Conservation (phyloP, 2,888 invertebrate genomes). For the Coenonympha glycerion region DNA sequence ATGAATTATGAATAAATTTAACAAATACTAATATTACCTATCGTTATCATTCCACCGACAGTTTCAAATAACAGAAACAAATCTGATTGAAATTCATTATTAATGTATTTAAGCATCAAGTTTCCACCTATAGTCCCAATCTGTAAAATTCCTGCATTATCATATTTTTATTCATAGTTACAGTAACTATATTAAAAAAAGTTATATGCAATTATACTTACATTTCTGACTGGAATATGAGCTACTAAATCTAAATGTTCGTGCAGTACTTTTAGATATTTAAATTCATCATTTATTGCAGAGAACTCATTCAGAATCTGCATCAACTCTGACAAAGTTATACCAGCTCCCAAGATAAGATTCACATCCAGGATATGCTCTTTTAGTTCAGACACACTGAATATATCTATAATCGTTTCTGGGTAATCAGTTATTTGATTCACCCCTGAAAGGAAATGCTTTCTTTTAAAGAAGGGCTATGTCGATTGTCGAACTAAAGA, state of each 20-base stretch:
- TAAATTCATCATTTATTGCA: slow-evolving; percentile 65
- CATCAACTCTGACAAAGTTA: slow-evolving; percentile 60
- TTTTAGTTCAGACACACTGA: slow-evolving; percentile 53
- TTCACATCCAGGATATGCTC: slow-evolving; percentile 51
- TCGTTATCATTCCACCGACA: slow-evolving; percentile 55
- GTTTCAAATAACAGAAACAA: slow-evolving; percentile 80
- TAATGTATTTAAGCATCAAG: slow-evolving; percentile 76
- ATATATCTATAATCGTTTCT: slow-evolving; percentile 54
- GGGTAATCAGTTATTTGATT: slow-evolving; percentile 53
- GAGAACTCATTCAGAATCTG: slow-evolving; percentile 57
- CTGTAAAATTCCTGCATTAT: slow-evolving; percentile 42
- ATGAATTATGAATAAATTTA: too few relatives aligned
- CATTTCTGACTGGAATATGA: slow-evolving; percentile 83
- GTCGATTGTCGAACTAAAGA: too few relatives aligned
- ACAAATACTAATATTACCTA: slow-evolving; percentile 40
- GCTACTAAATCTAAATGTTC: slow-evolving; percentile 83
- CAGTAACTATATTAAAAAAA: slow-evolving; percentile 23
- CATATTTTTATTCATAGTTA: background rate
- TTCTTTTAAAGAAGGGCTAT: too few relatives aligned
- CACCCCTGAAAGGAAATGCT: slow-evolving; percentile 55
- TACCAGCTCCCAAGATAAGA: slow-evolving; percentile 56
- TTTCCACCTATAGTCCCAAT: slow-evolving; percentile 85
- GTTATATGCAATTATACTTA: too few relatives aligned
- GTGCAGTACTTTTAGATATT: slow-evolving; percentile 77
- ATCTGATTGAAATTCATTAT: slow-evolving; percentile 85